phyloP scores from a whole-genome alignment of 2,888 invertebrate genomes.

The Heliconius aoede region DNA sequence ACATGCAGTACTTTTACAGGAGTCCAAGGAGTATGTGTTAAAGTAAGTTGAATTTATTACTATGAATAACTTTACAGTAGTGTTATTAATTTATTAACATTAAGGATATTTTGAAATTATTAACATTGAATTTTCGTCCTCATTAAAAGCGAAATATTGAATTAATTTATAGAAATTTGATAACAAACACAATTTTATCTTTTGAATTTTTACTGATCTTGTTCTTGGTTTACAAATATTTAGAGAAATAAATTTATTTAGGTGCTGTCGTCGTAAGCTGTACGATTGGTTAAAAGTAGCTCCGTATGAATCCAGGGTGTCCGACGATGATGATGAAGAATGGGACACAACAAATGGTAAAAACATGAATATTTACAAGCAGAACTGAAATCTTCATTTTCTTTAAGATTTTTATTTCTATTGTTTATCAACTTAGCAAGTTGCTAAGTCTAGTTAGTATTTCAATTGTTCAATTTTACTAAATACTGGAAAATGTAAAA shows the following conservation, averaged over 20 bases:
- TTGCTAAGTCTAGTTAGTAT: too few relatives aligned
- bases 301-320: slow-evolving; percentile 87
- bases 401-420: not conserved
- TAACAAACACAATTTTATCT: too few relatives aligned
- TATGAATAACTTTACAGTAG: too few relatives aligned
- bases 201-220: too few relatives aligned
- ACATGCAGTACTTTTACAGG: slow-evolving; percentile 89
- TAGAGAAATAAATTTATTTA: slow-evolving; percentile 44
- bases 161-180: too few relatives aligned
- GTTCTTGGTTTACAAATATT: not conserved
- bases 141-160: too few relatives aligned
- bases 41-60: slow-evolving; percentile 67
- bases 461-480: too few relatives aligned
- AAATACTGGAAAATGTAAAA: not conserved
- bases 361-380: slow-evolving; percentile 21
- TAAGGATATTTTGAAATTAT: too few relatives aligned
- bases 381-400: not conserved
- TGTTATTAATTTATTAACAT: too few relatives aligned
- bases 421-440: too few relatives aligned
- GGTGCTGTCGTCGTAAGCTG: slow-evolving; percentile 92
- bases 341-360: slow-evolving; percentile 90
- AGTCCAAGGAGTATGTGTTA: slow-evolving; percentile 93
- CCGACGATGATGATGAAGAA: slow-evolving; percentile 95
- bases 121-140: too few relatives aligned
- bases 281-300: slow-evolving; percentile 95